Conservation (phyloP, 2,113 vertebrate genomes). For the Parus major region DNA sequence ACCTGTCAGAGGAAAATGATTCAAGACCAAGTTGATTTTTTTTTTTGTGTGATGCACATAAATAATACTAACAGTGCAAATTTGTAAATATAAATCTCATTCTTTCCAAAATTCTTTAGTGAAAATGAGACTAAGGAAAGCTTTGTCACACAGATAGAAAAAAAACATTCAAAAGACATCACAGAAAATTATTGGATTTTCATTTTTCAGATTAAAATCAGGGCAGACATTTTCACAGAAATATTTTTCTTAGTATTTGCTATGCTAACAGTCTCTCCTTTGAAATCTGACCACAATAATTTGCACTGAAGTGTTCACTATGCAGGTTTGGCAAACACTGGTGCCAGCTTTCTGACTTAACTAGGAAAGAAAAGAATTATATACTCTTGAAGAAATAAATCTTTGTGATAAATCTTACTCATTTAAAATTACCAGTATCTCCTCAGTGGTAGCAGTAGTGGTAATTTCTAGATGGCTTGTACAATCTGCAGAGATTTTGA, state of each 20-base stretch:
- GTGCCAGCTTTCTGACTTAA: not conserved
- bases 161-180: not conserved
- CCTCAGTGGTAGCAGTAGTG: not conserved
- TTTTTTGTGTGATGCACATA: not conserved
- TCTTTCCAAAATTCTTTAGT: not conserved
- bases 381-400: not conserved
- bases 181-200: not conserved
- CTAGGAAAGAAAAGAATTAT: not conserved
- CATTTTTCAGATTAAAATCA: not conserved
- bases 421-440: not conserved
- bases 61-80: not conserved
- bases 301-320: not conserved
- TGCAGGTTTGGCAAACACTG: not conserved
- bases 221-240: not conserved
- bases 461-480: not conserved
- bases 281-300: not conserved
- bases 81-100: not conserved
- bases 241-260: not conserved
- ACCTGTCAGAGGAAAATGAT: not conserved
- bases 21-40: not conserved
- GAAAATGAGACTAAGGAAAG: not conserved
- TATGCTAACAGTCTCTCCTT: not conserved
- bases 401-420: not conserved
- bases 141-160: not conserved
- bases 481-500: not conserved